A percentile compares a stretch with the other conserved stretches of the same genome.
These are phyloP conservation scores for Champsocephalus esox DNA, from an alignment of 2,797 vertebrate genomes.

Conservation along the genomic window DNA sequence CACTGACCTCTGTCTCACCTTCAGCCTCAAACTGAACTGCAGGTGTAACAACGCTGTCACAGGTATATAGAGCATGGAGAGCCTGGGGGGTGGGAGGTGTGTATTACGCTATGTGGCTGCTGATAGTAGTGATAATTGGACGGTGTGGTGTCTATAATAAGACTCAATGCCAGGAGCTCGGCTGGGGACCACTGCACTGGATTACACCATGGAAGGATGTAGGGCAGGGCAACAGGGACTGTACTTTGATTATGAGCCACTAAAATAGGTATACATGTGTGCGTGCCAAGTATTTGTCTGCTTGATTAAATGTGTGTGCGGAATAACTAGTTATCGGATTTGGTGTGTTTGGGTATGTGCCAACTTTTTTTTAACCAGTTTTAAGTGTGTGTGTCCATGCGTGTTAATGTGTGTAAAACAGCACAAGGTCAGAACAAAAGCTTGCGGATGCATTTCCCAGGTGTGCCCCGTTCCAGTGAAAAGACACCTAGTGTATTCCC, in stretches of 20 bases:
- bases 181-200: constrained; percentile 74
- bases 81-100: not conserved
- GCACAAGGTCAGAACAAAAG: constrained; percentile 63
- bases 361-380: constrained; percentile 22
- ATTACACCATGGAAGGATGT: constrained; percentile 83
- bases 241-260: constrained; percentile 85
- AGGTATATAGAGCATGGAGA: constrained; percentile 60
- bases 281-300: constrained; percentile 41
- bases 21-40: constrained; percentile 37
- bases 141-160: constrained; percentile 81
- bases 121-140: constrained; percentile 84
- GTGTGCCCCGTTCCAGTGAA: constrained; percentile 51
- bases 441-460: constrained; percentile 44
- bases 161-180: constrained; percentile 77
- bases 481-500: constrained; percentile 63
- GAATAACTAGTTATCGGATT: constrained; percentile 36
- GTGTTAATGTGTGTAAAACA: constrained; percentile 19
- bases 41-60: constrained; percentile 29
- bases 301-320: constrained; percentile 33
- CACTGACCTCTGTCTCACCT: constrained; percentile 43
- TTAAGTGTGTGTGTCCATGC: constrained; percentile 4
- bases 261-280: constrained; percentile 74
- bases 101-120: constrained; percentile 43
- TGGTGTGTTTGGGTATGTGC: constrained; percentile 28
- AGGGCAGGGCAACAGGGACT: constrained; percentile 82